Percentiles rank a stretch among this genome's conserved stretches.
Conservation (phyloP, 2,888 invertebrate species). For the Hirtodrosophila trivittata region DNA sequence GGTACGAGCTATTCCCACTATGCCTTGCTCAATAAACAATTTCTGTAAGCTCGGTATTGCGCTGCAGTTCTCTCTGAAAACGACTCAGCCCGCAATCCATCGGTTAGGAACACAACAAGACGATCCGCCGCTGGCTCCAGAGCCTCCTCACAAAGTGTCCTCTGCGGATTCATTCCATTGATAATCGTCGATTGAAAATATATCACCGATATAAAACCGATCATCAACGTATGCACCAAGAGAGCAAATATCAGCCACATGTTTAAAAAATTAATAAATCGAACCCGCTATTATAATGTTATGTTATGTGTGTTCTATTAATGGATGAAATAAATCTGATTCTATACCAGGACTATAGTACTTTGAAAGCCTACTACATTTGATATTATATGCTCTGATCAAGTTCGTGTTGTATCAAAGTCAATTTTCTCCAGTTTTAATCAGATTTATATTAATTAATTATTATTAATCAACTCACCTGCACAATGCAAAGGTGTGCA, state of each 20-base stretch:
- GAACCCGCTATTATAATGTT: constrained; percentile 12
- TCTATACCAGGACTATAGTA: too few species aligned
- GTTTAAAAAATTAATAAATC: constrained; percentile 22
- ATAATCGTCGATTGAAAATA: constrained; percentile 95
- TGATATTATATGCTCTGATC: too few species aligned
- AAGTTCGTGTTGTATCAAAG: too few species aligned
- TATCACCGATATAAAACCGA: constrained; percentile 94
- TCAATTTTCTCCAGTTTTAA: too few species aligned
- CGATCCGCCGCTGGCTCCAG: constrained; percentile 87
- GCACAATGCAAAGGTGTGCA: too few species aligned
- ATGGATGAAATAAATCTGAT: not conserved
- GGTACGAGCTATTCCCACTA: constrained; percentile 92
- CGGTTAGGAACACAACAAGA: constrained; percentile 94
- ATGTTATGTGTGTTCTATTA: constrained; percentile 1
- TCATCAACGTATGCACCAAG: constrained; percentile 89
- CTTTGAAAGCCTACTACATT: too few species aligned
- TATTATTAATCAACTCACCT: too few species aligned
- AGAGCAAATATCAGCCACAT: constrained; percentile 84
- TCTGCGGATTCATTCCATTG: constrained; percentile 79
- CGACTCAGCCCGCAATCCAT: constrained; percentile 96
- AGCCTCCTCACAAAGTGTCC: constrained; percentile 21
- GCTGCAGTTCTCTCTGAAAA: constrained; percentile 85
- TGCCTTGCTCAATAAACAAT: constrained; percentile 67
- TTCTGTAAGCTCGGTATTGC: constrained; percentile 68
- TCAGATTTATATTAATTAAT: too few species aligned